These are phyloP conservation scores for Megathymus violae DNA, from an alignment of 1,140 invertebrate species.

Conservation along the genomic window DNA sequence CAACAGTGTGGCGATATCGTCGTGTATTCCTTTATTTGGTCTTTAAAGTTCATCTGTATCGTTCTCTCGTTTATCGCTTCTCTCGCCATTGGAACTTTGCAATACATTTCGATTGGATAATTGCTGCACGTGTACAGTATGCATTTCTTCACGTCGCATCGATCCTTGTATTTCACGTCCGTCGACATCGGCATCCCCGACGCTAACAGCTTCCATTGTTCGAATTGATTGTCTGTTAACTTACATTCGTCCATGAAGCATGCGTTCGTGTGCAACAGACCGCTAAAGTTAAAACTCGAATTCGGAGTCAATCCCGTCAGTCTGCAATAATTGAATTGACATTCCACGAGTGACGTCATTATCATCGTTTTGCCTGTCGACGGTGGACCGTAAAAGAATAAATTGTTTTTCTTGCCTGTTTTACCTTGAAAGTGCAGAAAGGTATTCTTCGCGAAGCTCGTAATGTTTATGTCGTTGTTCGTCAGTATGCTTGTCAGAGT, in stretches of 20 bases:
- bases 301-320: constrained; percentile 44
- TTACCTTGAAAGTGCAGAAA: constrained; percentile 38
- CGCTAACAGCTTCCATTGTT: constrained; percentile 43
- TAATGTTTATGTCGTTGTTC: constrained; percentile 27
- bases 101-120: constrained; percentile 26
- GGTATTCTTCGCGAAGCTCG: constrained; percentile 37
- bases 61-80: constrained; percentile 13
- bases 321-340: constrained; percentile 40
- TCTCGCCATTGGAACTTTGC: constrained; percentile 19
- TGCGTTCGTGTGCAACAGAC: constrained; percentile 47
- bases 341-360: constrained; percentile 41
- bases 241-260: constrained; percentile 30
- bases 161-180: constrained; percentile 38
- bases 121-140: constrained; percentile 35
- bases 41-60: constrained; percentile 8
- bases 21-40: not conserved
- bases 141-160: constrained; percentile 34
- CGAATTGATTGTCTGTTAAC: constrained; percentile 45
- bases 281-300: no score
- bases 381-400: constrained; percentile 48
- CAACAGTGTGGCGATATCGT: constrained; percentile 17
- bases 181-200: constrained; percentile 29
- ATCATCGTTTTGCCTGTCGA: constrained; percentile 50
- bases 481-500: constrained; percentile 6
- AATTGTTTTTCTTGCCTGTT: constrained; percentile 46